Evolutionary conservation across 64 coral and sea anemone genomes (phyloP).

Genomic region (Actinia equina): DNA sequence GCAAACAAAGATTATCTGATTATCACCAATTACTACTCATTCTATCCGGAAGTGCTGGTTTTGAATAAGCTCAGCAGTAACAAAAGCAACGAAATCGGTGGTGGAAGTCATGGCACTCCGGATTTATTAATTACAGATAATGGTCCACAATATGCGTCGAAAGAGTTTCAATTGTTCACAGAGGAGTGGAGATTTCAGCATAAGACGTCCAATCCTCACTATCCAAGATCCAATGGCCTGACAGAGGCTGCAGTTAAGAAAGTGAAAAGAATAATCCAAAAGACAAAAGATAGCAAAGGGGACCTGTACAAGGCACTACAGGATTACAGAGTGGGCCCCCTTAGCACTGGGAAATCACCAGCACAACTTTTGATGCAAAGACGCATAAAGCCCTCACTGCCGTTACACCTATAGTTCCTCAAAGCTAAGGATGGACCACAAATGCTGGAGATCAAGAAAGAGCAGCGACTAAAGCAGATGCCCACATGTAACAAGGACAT

Average conservation of each 20-base stretch:
- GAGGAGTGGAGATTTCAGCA: slow-evolving; percentile 32
- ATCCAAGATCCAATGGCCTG: slow-evolving; percentile 25
- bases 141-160: slow-evolving; percentile 20
- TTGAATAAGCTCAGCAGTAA: slow-evolving; percentile 14
- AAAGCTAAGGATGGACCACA: neutral
- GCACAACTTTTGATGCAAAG: too few species aligned
- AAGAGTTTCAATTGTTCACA: neutral
- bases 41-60: slow-evolving; percentile 25
- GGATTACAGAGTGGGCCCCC: too few species aligned
- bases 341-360: too few species aligned
- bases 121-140: slow-evolving; percentile 20
- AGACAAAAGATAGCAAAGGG: too few species aligned
- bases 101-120: slow-evolving; percentile 47
- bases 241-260: slow-evolving; percentile 26
- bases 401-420: neutral
- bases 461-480: slow-evolving; percentile 9
- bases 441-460: neutral
- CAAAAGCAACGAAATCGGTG: slow-evolving; percentile 29
- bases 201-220: slow-evolving; percentile 45
- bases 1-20: slow-evolving; percentile 34
- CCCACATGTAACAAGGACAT: slow-evolving; percentile 18
- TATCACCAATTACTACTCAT: slow-evolving; percentile 29
- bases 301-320: too few species aligned
- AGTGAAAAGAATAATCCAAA: neutral
- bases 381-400: too few species aligned